Base-by-base conservation (phyloP, 2,113 vertebrate species). In the Lontra canadensis region DNA sequence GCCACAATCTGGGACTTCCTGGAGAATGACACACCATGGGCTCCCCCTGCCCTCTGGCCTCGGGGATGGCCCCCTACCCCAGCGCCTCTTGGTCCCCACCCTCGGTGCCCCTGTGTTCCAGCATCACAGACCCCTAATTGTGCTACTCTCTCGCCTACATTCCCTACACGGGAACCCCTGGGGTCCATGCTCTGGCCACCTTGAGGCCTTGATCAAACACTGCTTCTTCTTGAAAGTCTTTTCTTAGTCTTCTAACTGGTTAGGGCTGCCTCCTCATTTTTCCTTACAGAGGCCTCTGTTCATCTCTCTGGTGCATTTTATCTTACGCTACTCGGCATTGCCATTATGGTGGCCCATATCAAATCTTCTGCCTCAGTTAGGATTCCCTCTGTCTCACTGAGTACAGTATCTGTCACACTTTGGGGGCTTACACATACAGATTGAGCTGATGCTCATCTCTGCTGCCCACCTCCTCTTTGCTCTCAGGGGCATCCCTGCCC, bases 281-380 rank as follows among this genome's bases (percentile, higher is more conserved):
- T 63, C 73, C 34, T 81, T 57, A 10, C 39, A 36, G 10, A 44
- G 34, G 0, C 31, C 31, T 85, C 80, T 74, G 14, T 15, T 57
- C 25, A 36, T 7, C 0, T 79, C 21, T 95, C 47, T 47, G 26
- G 49, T 47, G 34, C 3, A 13, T 29, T 31, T 31, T 9, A 44
- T 42, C 88, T 96, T 42, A 57, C 1, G 3, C 36, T 80, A 31
- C 31, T n/a, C 82, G 4, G 59, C 31, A 49, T n/a, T 81, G 8
- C 31, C 71, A 73, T 78, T 90, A 67, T 94, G 96, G 63, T 69
- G 23, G 14, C n/a, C 31, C 1, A 13, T 90, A 25, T 65, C 20
- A 84, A 20, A 80, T 83, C 63, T 89, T 83, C 47, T 31, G 49
- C 59, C 69, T 87, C 63, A 82, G 42, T 81, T 81, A 17, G 49